A percentile compares a stretch with the other conserved stretches of the same genome.
Conservation (phyloP, 2,113 vertebrate species). For the Colinus virginianus region DNA sequence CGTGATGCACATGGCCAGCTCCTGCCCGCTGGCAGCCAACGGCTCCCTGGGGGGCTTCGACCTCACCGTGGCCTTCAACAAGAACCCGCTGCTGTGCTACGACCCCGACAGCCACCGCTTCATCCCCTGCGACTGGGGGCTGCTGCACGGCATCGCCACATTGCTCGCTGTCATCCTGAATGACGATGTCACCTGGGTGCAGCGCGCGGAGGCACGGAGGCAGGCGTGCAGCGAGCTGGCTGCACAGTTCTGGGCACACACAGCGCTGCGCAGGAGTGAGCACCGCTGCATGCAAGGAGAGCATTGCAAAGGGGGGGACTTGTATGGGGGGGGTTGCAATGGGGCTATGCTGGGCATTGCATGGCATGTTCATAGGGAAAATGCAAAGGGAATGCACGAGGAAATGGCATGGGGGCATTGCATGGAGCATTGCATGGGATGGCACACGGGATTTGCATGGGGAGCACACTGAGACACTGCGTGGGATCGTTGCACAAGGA, state of each 20-base stretch:
- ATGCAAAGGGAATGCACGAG: not conserved
- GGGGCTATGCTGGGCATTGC: not conserved
- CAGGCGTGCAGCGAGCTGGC: not conserved
- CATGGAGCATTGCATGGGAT: not conserved
- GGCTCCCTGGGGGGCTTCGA: not conserved
- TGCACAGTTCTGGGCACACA: not conserved
- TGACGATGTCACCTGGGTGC: fast-evolving
- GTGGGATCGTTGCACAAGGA: fast-evolving
- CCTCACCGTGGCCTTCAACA: constrained; percentile 66
- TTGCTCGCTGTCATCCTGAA: fast-evolving
- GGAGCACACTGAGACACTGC: not conserved
- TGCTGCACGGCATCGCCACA: fast-evolving
- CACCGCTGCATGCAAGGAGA: not conserved
- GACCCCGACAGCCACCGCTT: fast-evolving
- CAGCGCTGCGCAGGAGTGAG: constrained; percentile 57
- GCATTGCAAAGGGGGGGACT: not conserved
- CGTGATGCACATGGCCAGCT: constrained; percentile 60
- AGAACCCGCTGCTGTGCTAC: constrained; percentile 62
- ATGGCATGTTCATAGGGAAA: not conserved
- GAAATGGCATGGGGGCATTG: not conserved
- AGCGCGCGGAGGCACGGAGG: not conserved
- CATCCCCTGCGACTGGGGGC: not conserved
- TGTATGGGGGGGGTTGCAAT: not conserved
- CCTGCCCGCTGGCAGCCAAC: constrained; percentile 44
- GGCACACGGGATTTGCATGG: fast-evolving